Conservation (phyloP, 2,888 invertebrate species). For the Cyclophora albipunctata region DNA sequence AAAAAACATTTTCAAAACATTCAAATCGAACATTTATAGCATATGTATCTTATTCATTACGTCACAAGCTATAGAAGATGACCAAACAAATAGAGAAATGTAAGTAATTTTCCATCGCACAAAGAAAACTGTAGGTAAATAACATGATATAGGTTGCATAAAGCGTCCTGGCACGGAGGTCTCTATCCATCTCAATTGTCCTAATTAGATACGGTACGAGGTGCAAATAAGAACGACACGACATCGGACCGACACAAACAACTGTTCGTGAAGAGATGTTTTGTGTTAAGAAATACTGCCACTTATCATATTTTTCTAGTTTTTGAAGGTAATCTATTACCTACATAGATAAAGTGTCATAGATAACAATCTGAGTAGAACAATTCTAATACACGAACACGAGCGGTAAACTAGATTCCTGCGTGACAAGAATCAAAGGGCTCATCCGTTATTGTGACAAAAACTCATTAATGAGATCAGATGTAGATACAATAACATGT, state of each 20-base stretch:
- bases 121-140: too few relatives aligned
- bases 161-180: too few relatives aligned
- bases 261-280: slow-evolving; percentile 18
- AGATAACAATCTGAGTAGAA: slow-evolving; percentile 8
- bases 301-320: slow-evolving; percentile 11
- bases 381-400: slow-evolving; percentile 11
- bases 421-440: slow-evolving; percentile 21
- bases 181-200: slow-evolving; percentile 4
- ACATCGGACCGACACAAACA: slow-evolving; percentile 15
- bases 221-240: slow-evolving; percentile 18
- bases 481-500: slow-evolving; percentile 38
- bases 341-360: slow-evolving; percentile 13
- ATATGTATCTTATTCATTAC: too few relatives aligned
- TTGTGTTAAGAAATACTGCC: slow-evolving; percentile 10
- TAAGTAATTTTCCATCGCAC: neutral
- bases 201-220: slow-evolving; percentile 10
- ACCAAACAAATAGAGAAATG: neutral
- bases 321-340: slow-evolving; percentile 4
- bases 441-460: slow-evolving; percentile 36
- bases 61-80: too few relatives aligned
- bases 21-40: too few relatives aligned
- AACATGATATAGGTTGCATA: too few relatives aligned
- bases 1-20: too few relatives aligned
- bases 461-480: slow-evolving; percentile 42
- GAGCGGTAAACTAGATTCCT: slow-evolving; percentile 16